Percentiles rank a stretch among this genome's conserved stretches.
Conservation (phyloP, 64 coral and sea anemone species). For the Actinia tenebrosa region DNA sequence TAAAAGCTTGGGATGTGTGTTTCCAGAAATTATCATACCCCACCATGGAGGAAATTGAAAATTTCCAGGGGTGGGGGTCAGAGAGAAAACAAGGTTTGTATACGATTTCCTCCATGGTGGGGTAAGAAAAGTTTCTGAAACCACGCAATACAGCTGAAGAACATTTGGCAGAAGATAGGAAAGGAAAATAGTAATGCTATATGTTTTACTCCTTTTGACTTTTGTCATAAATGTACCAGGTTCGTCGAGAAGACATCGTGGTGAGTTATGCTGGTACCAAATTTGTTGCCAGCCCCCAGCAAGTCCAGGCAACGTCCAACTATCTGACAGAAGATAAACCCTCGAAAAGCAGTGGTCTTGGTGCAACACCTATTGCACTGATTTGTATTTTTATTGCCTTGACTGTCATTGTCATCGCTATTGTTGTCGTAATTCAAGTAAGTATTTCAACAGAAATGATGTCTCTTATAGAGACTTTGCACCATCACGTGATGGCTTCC, state of each 20-base stretch:
- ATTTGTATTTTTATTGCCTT: slow-evolving; percentile 30
- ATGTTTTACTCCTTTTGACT: neutral
- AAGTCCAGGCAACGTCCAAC: slow-evolving; percentile 32
- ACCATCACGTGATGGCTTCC: too few species aligned
- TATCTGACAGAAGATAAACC: slow-evolving; percentile 3
- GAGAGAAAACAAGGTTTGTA: too few species aligned
- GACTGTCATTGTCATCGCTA: slow-evolving; percentile 31
- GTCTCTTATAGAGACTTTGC: too few species aligned
- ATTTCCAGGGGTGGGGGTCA: too few species aligned
- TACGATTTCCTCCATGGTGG: too few species aligned
- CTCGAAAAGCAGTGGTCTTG: neutral
- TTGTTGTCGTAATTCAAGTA: slow-evolving; percentile 38
- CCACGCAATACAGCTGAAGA: too few species aligned
- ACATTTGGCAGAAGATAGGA: too few species aligned
- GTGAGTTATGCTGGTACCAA: slow-evolving; percentile 29
- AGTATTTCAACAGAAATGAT: neutral
- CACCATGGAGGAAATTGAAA: too few species aligned
- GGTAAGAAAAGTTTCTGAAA: too few species aligned
- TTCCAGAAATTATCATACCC: too few species aligned
- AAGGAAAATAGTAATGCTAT: too few species aligned
- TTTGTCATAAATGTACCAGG: neutral
- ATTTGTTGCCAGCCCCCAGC: slow-evolving; percentile 37
- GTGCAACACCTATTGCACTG: slow-evolving; percentile 15
- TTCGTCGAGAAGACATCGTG: slow-evolving; percentile 37
- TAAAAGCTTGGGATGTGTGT: too few species aligned